Percentiles rank a stretch among this genome's conserved stretches.
Conservation (phyloP, 64 coral and sea anemone species). For the Montipora sp. region DNA sequence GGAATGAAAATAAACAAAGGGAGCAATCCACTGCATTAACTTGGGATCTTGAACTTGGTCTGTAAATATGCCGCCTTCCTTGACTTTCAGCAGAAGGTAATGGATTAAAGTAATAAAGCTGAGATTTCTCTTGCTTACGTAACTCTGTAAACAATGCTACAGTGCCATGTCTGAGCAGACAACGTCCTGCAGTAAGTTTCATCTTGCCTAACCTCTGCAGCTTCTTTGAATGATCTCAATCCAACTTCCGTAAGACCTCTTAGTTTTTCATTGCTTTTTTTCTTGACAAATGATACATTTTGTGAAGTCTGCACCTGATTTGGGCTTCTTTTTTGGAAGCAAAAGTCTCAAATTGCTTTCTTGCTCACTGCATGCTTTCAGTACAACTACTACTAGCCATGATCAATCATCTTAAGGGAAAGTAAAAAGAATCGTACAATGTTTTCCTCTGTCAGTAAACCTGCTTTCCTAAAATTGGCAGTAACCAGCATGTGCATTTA, state of each 20-base stretch:
- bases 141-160: constrained; percentile 35
- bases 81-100: neutral
- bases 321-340: too few species aligned
- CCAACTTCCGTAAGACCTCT: neutral
- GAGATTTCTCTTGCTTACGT: constrained; percentile 45
- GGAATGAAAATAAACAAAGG: constrained; percentile 7
- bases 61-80: neutral
- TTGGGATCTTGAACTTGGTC: constrained; percentile 14
- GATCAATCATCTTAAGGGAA: neutral
- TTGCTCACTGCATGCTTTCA: constrained; percentile 1
- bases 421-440: neutral
- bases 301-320: neutral
- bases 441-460: neutral
- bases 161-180: constrained; percentile 42
- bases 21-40: neutral
- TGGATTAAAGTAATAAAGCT: constrained; percentile 16
- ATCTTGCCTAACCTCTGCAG: constrained; percentile 10
- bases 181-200: neutral
- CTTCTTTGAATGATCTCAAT: neutral
- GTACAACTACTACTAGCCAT: neutral
- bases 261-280: neutral
- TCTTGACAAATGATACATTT: constrained; percentile 47
- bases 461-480: neutral
- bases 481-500: too few species aligned
- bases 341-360: neutral